Conservation (phyloP, 2,797 vertebrate genomes). For the Setipinna tenuifilis region DNA sequence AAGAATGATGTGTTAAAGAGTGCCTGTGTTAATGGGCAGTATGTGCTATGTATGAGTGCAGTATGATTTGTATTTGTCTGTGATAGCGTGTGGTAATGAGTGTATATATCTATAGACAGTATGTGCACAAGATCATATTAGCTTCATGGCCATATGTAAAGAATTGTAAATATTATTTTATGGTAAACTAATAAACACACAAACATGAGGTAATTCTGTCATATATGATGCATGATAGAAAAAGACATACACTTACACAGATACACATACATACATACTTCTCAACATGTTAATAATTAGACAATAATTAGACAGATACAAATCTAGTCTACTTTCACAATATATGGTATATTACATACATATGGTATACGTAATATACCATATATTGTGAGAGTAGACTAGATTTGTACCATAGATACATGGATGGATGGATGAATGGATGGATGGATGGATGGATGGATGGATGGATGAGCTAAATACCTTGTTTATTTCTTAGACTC, state of each 20-base stretch:
- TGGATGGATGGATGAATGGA: background rate
- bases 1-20: background rate
- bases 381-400: too few relatives aligned
- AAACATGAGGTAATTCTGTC: background rate
- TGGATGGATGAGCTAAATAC: background rate
- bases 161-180: background rate
- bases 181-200: background rate
- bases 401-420: background rate
- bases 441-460: too few relatives aligned
- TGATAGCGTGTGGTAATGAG: too few relatives aligned
- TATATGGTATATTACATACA: too few relatives aligned
- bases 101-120: background rate
- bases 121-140: background rate
- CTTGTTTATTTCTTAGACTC: slow-evolving; percentile 62
- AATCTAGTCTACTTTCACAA: too few relatives aligned
- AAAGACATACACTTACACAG: background rate
- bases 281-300: too few relatives aligned
- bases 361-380: too few relatives aligned
- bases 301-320: too few relatives aligned
- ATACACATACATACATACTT: background rate
- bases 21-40: background rate
- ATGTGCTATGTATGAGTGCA: background rate
- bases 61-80: too few relatives aligned
- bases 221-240: background rate
- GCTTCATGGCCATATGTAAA: background rate